Percentiles rank a stretch among this genome's conserved stretches.
Conservation (phyloP, 23 tunicate species). For the Styela plicata region DNA sequence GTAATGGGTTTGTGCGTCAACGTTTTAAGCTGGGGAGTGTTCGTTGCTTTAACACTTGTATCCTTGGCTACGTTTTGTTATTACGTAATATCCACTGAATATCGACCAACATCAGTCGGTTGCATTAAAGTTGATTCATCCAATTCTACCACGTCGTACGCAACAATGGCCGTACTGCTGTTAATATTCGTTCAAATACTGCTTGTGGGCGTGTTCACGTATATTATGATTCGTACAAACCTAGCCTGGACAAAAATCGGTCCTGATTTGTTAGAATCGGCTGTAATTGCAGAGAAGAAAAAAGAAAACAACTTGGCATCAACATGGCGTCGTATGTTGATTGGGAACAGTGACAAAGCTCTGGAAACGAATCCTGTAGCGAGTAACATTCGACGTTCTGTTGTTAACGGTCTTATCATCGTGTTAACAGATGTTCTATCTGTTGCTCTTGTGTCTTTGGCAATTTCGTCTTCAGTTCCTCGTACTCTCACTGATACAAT, state of each 20-base stretch:
- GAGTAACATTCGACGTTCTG: not conserved
- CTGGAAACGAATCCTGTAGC: not conserved
- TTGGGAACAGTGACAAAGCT: not conserved
- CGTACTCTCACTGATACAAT: conserved; percentile 3
- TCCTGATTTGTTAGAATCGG: not conserved
- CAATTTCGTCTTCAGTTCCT: not conserved
- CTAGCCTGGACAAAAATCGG: not conserved
- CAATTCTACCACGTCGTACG: not conserved
- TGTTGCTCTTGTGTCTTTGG: not conserved
- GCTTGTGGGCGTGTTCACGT: not conserved
- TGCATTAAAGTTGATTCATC: not conserved
- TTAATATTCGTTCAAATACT: not conserved
- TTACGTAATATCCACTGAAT: not conserved
- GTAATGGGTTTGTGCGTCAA: conserved; percentile 5
- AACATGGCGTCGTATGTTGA: not conserved
- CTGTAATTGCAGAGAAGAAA: not conserved
- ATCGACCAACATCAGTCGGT: not conserved
- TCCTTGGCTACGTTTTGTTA: conserved; percentile 4
- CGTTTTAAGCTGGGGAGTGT: not conserved
- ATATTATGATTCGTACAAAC: not conserved
- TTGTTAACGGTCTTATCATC: not conserved
- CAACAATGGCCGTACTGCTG: not conserved
- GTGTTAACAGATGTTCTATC: not conserved
- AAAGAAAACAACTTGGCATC: not conserved
- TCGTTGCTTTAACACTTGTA: not conserved